Evolutionary conservation across 1,140 invertebrate species (phyloP).

Genomic region (Chironomus tepperi): DNA sequence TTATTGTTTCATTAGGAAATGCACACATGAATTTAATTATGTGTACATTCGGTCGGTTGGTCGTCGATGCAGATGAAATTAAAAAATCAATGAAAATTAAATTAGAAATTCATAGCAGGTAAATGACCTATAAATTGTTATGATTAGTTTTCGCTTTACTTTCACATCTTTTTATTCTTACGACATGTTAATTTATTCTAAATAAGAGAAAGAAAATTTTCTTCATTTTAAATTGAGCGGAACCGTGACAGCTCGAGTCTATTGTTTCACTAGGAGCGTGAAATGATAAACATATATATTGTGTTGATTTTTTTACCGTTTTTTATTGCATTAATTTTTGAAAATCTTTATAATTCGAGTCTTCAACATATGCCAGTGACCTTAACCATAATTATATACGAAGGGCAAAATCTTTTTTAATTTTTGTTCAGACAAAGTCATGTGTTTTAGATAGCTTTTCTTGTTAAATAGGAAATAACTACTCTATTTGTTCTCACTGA

Average conservation of each 20-base stretch:
- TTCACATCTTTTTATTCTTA: neutral
- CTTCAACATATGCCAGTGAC: neutral
- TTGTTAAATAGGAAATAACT: too few relatives aligned
- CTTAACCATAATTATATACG: too few relatives aligned
- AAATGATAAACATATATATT: neutral
- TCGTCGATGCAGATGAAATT: neutral
- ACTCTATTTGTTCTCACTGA: too few relatives aligned
- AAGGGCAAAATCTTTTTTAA: too few relatives aligned
- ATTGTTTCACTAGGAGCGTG: slow-evolving; percentile 15
- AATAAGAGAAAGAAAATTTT: neutral
- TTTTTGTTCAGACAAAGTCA: too few relatives aligned
- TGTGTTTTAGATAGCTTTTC: too few relatives aligned
- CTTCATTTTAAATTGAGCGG: slow-evolving; percentile 5
- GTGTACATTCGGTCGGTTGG: too few relatives aligned
- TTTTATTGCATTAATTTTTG: neutral
- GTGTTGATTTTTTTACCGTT: slow-evolving; percentile 17
- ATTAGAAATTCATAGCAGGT: neutral
- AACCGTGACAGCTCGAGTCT: neutral
- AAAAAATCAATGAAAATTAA: neutral
- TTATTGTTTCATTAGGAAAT: neutral
- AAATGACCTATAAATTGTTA: slow-evolving; percentile 9
- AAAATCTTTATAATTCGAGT: neutral
- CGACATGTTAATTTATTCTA: slow-evolving; percentile 17
- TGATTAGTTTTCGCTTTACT: neutral
- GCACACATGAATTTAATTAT: neutral